A percentile compares a stretch with the other conserved stretches of the same genome.
Conservation (phyloP, 2,888 invertebrate genomes). For the Thysanoteuthis rhombus region DNA sequence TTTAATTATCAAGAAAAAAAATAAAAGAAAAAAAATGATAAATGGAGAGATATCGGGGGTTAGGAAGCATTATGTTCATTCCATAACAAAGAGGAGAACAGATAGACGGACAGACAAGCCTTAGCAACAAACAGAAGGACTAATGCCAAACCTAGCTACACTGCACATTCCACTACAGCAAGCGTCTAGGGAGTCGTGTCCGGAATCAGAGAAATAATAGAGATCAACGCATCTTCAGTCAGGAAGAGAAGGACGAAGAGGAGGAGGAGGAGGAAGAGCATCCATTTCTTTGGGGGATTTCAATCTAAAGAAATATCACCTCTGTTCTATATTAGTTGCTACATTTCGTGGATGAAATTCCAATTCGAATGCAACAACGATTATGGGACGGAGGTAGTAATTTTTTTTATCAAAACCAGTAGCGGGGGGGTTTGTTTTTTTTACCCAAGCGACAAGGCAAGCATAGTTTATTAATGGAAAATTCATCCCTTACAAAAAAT, state of each 20-base stretch:
- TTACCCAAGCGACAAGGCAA: too few relatives aligned
- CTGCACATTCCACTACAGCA: constrained; percentile 12
- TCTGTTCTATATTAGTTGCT: too few relatives aligned
- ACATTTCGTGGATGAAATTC: too few relatives aligned
- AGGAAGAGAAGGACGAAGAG: not conserved
- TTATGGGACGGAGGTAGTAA: too few relatives aligned
- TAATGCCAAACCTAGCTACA: not conserved
- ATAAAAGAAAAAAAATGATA: too few relatives aligned
- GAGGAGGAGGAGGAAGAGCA: not conserved
- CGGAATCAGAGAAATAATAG: not conserved
- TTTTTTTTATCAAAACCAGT: too few relatives aligned
- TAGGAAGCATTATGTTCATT: not conserved
- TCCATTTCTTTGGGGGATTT: too few relatives aligned
- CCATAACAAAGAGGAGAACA: not conserved
- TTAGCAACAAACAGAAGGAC: not conserved
- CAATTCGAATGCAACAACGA: too few relatives aligned
- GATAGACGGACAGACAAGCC: not conserved
- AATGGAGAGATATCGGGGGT: not conserved
- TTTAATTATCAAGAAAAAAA: not conserved
- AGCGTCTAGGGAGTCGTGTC: constrained; percentile 12
- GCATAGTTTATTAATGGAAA: too few relatives aligned
- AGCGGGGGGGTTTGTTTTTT: too few relatives aligned
- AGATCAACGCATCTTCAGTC: not conserved
- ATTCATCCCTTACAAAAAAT: too few relatives aligned
- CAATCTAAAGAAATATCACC: too few relatives aligned